Percentiles rank a stretch among this genome's conserved stretches.
phyloP scores from a whole-genome alignment of 2,797 vertebrate species.

The Limnodromus scolopaceus region DNA sequence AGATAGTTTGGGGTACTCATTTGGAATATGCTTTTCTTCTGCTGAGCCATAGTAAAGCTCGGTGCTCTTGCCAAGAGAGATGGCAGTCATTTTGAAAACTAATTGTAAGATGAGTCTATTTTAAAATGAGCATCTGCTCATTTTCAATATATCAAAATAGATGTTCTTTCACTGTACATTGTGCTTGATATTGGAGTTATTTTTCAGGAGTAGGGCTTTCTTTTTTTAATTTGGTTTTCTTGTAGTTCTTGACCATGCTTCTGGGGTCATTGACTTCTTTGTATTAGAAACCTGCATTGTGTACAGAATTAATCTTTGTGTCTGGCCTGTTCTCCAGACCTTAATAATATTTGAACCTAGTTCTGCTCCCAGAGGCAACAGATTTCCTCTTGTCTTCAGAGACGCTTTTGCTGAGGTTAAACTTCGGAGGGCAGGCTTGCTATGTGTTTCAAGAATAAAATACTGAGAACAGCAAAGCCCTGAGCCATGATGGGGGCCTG shows the following conservation, averaged over 20 bases:
- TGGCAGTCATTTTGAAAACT: slow-evolving; percentile 37
- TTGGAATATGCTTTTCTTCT: not conserved
- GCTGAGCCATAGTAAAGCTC: not conserved
- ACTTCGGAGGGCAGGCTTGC: not conserved
- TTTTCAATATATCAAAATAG: slow-evolving; percentile 7
- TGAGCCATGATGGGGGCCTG: accelerated
- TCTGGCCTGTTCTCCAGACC: not conserved
- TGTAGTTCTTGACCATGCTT: not conserved
- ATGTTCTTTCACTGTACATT: not conserved
- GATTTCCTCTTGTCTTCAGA: not conserved
- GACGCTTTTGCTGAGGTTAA: not conserved
- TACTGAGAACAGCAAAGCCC: not conserved
- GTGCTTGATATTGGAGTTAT: not conserved
- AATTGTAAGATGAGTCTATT: slow-evolving; percentile 21
- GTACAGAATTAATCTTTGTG: not conserved
- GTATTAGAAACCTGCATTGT: not conserved
- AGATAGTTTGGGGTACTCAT: slow-evolving; percentile 5
- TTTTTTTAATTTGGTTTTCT: not conserved
- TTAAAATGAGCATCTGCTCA: slow-evolving; percentile 7
- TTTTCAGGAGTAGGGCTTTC: not conserved
- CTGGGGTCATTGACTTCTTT: not conserved
- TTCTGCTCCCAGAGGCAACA: not conserved
- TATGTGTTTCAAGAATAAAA: not conserved
- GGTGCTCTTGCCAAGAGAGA: not conserved
- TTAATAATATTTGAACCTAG: not conserved